Conservation (phyloP, 2,797 vertebrate genomes). For the Crossoptilon crossoptilon region DNA sequence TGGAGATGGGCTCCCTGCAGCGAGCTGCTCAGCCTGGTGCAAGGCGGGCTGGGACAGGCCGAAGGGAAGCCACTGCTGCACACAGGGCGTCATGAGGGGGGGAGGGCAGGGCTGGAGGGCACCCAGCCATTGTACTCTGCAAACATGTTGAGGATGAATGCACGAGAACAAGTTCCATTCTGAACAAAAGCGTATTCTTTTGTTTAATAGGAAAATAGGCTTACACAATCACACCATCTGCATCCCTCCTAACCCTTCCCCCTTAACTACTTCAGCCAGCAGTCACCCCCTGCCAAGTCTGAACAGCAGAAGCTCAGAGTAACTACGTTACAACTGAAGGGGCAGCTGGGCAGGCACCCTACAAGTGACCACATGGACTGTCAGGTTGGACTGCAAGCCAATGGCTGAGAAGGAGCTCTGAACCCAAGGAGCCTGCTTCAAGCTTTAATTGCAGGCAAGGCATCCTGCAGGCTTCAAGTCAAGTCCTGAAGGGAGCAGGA, state of each 20-base stretch:
- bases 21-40: background rate
- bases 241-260: constrained; percentile 26
- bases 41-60: background rate
- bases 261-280: constrained; percentile 1
- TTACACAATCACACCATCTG: constrained; percentile 65
- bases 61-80: background rate
- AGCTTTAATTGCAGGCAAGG: background rate
- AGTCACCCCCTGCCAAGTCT: background rate
- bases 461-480: background rate
- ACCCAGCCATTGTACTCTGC: constrained; percentile 50
- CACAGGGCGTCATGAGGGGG: background rate
- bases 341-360: background rate
- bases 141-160: constrained; percentile 26
- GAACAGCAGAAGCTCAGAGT: background rate
- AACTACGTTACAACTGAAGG: background rate
- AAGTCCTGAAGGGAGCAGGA: constrained; percentile 6
- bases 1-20: background rate
- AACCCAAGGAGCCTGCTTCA: background rate
- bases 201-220: constrained; percentile 46
- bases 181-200: constrained; percentile 56
- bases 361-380: background rate
- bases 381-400: background rate
- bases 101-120: constrained; percentile 29
- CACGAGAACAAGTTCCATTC: constrained; percentile 37
- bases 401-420: background rate